Evolutionary conservation across 2,888 invertebrate genomes (phyloP), one percentile per base, ranked within the genome.

Genomic region (Acrobeloides nanus): DNA sequence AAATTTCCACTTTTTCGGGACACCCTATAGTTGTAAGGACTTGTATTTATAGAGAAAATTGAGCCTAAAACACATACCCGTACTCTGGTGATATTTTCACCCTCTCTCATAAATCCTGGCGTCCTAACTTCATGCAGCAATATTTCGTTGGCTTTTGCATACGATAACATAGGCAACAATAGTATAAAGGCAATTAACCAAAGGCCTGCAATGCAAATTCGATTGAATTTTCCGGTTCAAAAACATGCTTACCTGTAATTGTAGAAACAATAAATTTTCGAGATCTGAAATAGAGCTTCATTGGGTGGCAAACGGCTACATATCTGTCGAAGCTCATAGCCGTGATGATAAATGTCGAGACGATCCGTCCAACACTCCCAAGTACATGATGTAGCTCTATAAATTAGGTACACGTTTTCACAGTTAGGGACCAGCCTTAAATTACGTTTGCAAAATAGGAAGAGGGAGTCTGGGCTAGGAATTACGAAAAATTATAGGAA

Each of bases 241-340:
- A 12, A 29, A 8, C 31, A 15, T 12, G 31, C 46, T 27, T 20
- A 61, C 66, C 55, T 20, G 51, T 46, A 31, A 70, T 70, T 4
- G 60, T 51, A 5, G 56, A 43, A 27, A 66, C 46, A 21, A 70
- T 67, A 44, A 71, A 70, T 24, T 55, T 58, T 12, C 57, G 48
- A 18, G 62, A 57, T n/a, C 70, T 53, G 10, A 59, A 57, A 12
- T 55, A 53, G 25, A 50, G 53, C 10, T 64, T 60, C 40, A 65
- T 60, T 1, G 70, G 70, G 40, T 63, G 59, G 41, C 70, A 70
- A 7, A 70, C 70, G 18, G 70, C 71, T 6, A 68, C 67, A 34
- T 56, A 68, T 26, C 70, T 55, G 50, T 70, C 70, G 47, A 70
- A 70, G 0, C 62, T 58, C 64, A 70, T 66, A 15, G 70, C 70